Evolutionary conservation across 2,888 invertebrate genomes (phyloP).

Genomic region (Platycheirus rosarum): DNA sequence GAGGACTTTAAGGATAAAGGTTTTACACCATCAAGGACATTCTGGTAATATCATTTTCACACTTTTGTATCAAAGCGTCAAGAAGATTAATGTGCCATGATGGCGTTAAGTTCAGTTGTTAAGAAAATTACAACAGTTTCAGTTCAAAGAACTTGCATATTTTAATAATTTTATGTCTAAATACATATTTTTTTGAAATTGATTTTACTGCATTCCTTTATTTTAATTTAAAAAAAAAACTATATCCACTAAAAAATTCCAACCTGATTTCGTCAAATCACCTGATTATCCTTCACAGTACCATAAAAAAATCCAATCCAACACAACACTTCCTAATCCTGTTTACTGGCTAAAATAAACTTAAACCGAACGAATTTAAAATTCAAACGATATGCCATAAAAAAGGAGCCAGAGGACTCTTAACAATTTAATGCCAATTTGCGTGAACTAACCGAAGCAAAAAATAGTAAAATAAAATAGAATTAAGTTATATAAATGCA

Average conservation of each 20-base stretch:
- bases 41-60: conserved; percentile 27
- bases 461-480: conserved; percentile 11
- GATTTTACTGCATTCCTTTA: too few relatives aligned
- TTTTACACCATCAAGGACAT: not conserved
- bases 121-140: too few relatives aligned
- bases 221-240: too few relatives aligned
- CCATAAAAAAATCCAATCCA: conserved; percentile 21
- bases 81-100: too few relatives aligned
- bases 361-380: conserved; percentile 44
- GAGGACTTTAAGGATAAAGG: not conserved
- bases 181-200: too few relatives aligned
- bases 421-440: conserved; percentile 64
- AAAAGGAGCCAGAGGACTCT: conserved; percentile 24
- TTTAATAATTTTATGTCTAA: too few relatives aligned
- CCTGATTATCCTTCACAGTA: conserved; percentile 34
- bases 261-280: conserved; percentile 28
- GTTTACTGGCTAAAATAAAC: conserved; percentile 50
- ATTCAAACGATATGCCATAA: conserved; percentile 41
- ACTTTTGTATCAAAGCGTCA: not conserved
- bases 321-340: conserved; percentile 38
- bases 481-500: conserved; percentile 63
- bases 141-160: too few relatives aligned
- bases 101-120: too few relatives aligned
- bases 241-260: not conserved
- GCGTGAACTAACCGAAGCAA: conserved; percentile 27